These are phyloP conservation scores for Orthosia incerta DNA, from an alignment of 2,888 invertebrate species.

Conservation along the genomic window DNA sequence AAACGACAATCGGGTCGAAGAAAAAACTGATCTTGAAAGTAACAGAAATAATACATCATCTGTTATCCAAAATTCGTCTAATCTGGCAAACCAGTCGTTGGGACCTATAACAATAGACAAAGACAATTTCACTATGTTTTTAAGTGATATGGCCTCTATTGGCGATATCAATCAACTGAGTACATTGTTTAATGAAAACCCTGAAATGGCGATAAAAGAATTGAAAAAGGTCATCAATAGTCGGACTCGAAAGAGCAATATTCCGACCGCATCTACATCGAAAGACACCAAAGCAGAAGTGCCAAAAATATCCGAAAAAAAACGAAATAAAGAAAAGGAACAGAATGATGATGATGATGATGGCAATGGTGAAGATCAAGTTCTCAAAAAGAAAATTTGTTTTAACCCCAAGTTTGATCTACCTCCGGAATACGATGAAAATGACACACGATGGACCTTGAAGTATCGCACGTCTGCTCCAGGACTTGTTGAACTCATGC, in stretches of 20 bases:
- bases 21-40: not conserved
- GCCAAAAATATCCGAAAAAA: not conserved
- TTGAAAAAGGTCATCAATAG: not conserved
- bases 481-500: slow-evolving; percentile 3
- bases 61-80: not conserved
- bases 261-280: not conserved
- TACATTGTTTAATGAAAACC: not conserved
- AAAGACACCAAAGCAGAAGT: not conserved
- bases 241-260: not conserved
- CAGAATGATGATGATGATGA: not conserved
- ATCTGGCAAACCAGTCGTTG: not conserved
- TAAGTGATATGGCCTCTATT: not conserved
- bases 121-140: not conserved
- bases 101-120: not conserved
- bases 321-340: not conserved
- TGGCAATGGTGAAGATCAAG: not conserved
- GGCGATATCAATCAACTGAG: not conserved
- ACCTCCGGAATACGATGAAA: slow-evolving; percentile 2
- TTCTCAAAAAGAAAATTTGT: not conserved
- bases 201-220: not conserved
- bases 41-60: not conserved
- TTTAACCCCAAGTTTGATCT: not conserved
- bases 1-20: not conserved
- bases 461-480: not conserved
- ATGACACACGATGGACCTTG: not conserved